These are phyloP conservation scores for Neoarius graeffei DNA, from an alignment of 2,113 vertebrate genomes.

Conservation along the genomic window DNA sequence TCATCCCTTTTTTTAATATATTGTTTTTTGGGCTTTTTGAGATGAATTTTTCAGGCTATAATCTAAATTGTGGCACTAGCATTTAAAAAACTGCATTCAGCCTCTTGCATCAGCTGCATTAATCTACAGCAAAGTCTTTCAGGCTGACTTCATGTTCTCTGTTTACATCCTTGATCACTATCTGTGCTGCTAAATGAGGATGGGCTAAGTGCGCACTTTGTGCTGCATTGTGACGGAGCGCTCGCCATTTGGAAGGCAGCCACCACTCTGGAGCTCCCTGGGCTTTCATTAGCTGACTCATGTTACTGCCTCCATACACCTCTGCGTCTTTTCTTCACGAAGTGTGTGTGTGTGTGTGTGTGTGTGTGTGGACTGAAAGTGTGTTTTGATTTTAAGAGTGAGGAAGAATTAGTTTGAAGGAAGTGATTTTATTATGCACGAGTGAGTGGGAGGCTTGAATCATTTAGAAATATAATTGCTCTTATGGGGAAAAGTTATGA, in stretches of 20 bases:
- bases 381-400: background rate
- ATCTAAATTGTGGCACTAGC: background rate
- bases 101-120: slow-evolving; percentile 23
- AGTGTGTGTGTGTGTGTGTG: background rate
- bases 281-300: slow-evolving; percentile 22
- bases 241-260: slow-evolving; percentile 19
- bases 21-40: no score
- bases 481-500: background rate
- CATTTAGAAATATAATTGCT: background rate
- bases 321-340: background rate
- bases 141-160: slow-evolving; percentile 18
- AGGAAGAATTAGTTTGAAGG: background rate
- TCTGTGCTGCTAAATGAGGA: slow-evolving; percentile 19
- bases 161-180: slow-evolving; percentile 30
- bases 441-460: background rate
- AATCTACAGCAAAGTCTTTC: slow-evolving; percentile 31
- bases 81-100: background rate
- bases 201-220: background rate
- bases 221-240: slow-evolving; percentile 7
- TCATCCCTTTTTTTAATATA: background rate
- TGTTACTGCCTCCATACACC: background rate
- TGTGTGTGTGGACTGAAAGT: background rate
- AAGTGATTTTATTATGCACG: background rate
- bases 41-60: background rate
- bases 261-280: slow-evolving; percentile 25